These are phyloP conservation scores for Eupsilia transversa DNA, from an alignment of 2,888 invertebrate species.

Conservation along the genomic window DNA sequence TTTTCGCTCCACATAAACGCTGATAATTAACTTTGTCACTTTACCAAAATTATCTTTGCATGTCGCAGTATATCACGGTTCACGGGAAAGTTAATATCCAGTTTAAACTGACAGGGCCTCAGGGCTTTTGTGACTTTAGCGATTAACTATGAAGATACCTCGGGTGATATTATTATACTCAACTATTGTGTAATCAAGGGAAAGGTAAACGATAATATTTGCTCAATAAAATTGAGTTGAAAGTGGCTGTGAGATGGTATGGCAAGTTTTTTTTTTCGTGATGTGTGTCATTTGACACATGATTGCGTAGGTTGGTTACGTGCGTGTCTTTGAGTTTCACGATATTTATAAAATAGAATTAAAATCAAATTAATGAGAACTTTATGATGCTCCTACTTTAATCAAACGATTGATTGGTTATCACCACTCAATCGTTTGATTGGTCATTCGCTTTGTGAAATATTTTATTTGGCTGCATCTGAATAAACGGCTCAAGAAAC, in stretches of 20 bases:
- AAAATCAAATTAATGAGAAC: no score
- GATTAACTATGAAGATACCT: constrained; percentile 56
- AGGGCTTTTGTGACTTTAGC: constrained; percentile 58
- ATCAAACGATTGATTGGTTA: neutral
- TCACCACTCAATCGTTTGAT: no score
- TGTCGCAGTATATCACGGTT: constrained; percentile 59
- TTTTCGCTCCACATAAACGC: constrained; percentile 56
- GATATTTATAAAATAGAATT: no score
- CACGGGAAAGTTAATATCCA: constrained; percentile 64
- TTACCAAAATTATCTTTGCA: constrained; percentile 62
- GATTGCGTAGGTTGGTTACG: neutral
- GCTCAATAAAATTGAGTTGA: constrained; percentile 24
- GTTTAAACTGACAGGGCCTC: constrained; percentile 58
- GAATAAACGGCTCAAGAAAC: neutral
- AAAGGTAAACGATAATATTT: constrained; percentile 45
- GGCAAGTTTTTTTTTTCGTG: constrained; percentile 1
- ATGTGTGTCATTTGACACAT: constrained; percentile 14
- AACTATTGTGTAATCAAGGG: constrained; percentile 53
- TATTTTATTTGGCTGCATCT: neutral
- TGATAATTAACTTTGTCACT: constrained; percentile 64
- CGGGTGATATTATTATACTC: constrained; percentile 25
- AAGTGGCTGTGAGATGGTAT: constrained; percentile 15
- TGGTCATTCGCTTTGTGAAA: neutral
- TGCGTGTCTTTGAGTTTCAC: neutral
- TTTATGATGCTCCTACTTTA: neutral